Base-by-base conservation (phyloP, 2,113 vertebrate species). In the Pollimyrus isidori region DNA sequence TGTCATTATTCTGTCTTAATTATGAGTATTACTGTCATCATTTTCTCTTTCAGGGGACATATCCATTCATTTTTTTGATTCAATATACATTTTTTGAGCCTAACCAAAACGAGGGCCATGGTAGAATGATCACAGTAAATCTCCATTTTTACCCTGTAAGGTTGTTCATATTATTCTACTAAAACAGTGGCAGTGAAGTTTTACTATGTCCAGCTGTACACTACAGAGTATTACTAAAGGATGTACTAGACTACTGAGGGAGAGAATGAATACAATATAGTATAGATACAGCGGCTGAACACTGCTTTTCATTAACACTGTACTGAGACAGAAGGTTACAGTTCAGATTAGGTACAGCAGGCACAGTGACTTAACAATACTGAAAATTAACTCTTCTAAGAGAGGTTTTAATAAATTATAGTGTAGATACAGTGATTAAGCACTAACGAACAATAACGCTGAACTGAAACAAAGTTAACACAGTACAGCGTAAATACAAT, bases 31-130 rank as follows among this genome's bases (percentile, higher is more conserved):
- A 73, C 15, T 35, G 13, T 87, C 17, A 58, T 45, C 50, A 58
- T 83, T 82, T 89, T 89, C 48, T 89, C 48, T 89, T 89, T 89
- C 88, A 89, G 88, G 80, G 85, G 50, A 48, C 69, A 76, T 73
- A 69, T 48, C 35, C 73, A 80, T 84, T 84, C 19, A 48, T 84
- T 83, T 84, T 84, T 46, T 56, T 56, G 5, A 56, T 56, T 56
- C 53, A 21, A 21, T 56, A 56, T 56, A 21, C 4, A 56, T 56
- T 56, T 84, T 46, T 84, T 84, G 23, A 48, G 45, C 17, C 9
- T 48, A 84, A 30, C 48, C 23, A 4, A 45, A n/a, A 46, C n/a
- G 45, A 48, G 17, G 45, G 45, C 19, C 42, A 84, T 1, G 21
- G 82, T 48, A 11, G 82, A 3, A n/a, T 10, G 23, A 48, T 48